Base-by-base conservation (phyloP, 2,888 invertebrate species). In the Drosophila birchii region DNA sequence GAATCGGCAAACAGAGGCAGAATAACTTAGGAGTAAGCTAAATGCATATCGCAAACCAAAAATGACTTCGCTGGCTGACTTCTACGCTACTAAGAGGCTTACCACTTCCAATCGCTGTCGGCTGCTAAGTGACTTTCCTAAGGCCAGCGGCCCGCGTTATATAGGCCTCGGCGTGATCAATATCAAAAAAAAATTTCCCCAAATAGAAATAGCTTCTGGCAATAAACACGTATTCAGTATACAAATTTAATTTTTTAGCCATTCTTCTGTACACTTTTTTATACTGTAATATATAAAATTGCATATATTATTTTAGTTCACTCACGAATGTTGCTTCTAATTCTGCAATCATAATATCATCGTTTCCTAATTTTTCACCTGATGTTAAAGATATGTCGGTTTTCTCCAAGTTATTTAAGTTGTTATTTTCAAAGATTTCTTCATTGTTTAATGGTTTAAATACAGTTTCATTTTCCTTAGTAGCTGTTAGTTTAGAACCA, bases 321-420 rank as follows among this genome's bases (percentile, higher is more conserved):
- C 41, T 34, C 18, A 69, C 55, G 23, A 72, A 72, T n/a, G 44
- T 36, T 18, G 70, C 70, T 45, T 70, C 61, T 14, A 72, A 36
- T 51, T 72, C 71, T 14, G 70, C 71, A 39, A 72, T 41, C 38
- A 69, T 44, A 20, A 38, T 44, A 12, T 68, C 69, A 44, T 71
- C 69, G n/a, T 26, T 34, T 20, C 16, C 49, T n/a, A 43, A 11
- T 38, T 34, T 18, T 14, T 0, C 20, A 16, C 9, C 14, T 16
- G 34, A 20, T 34, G 9, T 43, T 11, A 41, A 12, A 20, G 4
- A 39, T 7, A 29, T 34, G 1, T 29, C 20, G 34, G 29, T 3
- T 14, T 39, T 23, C 12, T 11, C 12, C 9, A 34, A 20, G n/a
- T 1, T 9, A 3, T 51, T 49, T 2, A 32, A 1, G 14, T 34